These are phyloP conservation scores for Mandrillus leucophaeus DNA, from an alignment of 2,113 vertebrate species.

Conservation along the genomic window DNA sequence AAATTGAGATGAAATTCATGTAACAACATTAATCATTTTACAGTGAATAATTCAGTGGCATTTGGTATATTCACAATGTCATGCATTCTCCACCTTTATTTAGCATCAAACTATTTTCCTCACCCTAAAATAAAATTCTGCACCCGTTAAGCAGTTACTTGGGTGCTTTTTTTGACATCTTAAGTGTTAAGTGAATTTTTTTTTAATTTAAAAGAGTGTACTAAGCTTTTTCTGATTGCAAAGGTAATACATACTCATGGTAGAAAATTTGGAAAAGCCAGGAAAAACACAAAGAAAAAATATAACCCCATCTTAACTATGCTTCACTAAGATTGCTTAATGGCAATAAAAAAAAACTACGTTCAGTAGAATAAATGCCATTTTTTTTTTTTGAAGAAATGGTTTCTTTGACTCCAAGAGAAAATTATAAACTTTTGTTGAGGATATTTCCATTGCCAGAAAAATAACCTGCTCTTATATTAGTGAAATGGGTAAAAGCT, in stretches of 20 bases:
- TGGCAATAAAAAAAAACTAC: neutral
- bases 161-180: neutral
- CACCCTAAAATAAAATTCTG: neutral
- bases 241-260: neutral
- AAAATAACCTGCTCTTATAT: neutral
- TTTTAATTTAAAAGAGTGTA: neutral
- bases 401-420: neutral
- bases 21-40: neutral
- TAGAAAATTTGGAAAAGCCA: neutral
- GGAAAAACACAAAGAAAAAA: neutral
- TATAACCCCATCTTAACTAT: neutral
- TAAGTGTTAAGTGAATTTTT: neutral
- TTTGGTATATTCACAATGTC: neutral
- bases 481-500: neutral
- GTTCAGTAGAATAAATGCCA: neutral
- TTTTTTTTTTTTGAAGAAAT: slow-evolving; percentile 40
- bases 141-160: neutral
- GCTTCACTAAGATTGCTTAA: neutral
- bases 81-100: neutral
- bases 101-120: neutral
- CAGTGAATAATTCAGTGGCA: neutral
- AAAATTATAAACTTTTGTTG: neutral
- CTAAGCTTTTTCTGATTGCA: slow-evolving; percentile 1
- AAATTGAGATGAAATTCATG: neutral
- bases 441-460: neutral